Conservation (phyloP, 2,888 invertebrate species). For the Chirona hameri region DNA sequence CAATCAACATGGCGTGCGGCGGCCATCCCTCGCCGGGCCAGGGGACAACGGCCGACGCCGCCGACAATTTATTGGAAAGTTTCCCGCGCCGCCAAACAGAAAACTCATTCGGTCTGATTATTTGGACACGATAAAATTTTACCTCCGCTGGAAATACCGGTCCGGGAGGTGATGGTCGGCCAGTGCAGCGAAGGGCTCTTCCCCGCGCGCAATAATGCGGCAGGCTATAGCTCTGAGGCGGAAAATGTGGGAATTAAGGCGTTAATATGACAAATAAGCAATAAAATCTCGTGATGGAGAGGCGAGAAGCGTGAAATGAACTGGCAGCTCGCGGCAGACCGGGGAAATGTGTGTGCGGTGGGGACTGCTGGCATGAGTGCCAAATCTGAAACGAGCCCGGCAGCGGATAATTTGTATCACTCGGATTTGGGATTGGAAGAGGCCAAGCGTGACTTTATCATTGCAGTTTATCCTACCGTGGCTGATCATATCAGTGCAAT, state of each 20-base stretch:
- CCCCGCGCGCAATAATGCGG: neutral
- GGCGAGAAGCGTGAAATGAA: neutral
- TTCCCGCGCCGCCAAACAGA: constrained; percentile 3
- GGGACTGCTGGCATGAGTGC: too few relatives aligned
- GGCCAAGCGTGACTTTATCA: too few relatives aligned
- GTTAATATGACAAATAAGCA: constrained; percentile 4
- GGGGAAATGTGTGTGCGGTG: too few relatives aligned
- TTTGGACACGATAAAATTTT: constrained; percentile 23
- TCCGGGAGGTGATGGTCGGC: neutral
- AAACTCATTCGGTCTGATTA: constrained; percentile 27
- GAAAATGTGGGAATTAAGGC: neutral
- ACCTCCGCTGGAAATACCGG: neutral
- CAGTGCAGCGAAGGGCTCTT: neutral
- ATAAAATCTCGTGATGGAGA: neutral
- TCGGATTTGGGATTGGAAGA: too few relatives aligned
- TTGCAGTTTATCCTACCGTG: too few relatives aligned
- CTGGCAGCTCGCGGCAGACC: neutral
- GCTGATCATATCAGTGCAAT: too few relatives aligned
- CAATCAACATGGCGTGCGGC: neutral
- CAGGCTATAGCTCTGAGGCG: neutral
- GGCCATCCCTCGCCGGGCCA: neutral
- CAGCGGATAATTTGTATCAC: too few relatives aligned
- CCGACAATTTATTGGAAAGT: constrained; percentile 13
- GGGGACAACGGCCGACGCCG: neutral
- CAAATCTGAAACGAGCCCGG: too few relatives aligned